Conservation (phyloP, 2,113 vertebrate genomes). For the Anolis sagrei region DNA sequence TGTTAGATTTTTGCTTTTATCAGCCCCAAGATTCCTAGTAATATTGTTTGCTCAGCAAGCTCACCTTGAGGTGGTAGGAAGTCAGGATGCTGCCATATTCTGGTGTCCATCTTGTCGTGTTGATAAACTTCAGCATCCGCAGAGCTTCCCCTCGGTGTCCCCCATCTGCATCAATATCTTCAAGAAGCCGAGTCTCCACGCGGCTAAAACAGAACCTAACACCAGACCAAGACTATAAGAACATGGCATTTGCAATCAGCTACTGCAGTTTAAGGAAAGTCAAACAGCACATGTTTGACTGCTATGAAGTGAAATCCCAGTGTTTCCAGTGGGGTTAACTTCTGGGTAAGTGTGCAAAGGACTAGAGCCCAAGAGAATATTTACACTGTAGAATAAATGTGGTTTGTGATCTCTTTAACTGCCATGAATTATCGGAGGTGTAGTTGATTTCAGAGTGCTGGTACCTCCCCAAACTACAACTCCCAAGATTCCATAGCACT, state of each 20-base stretch:
- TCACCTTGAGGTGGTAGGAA: constrained; percentile 44
- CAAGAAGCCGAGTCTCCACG: not conserved
- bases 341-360: not conserved
- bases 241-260: not conserved
- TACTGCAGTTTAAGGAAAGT: not conserved
- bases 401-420: no score
- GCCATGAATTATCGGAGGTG: no score
- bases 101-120: not conserved
- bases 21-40: no score
- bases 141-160: constrained; percentile 13
- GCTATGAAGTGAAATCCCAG: not conserved
- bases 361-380: not conserved
- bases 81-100: constrained; percentile 26
- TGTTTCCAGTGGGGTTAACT: not conserved
- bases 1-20: not conserved
- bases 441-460: no score
- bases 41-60: no score
- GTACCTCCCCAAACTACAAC: no score
- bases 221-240: not conserved
- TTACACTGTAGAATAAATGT: no score
- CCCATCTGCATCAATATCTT: not conserved
- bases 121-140: constrained; percentile 24
- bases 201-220: constrained; percentile 17
- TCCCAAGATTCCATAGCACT: no score
- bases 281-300: not conserved